Percentiles rank a stretch among this genome's conserved stretches.
phyloP scores from a whole-genome alignment of 35 echinoderm and acorn worm species.

The Ptychodera flava region DNA sequence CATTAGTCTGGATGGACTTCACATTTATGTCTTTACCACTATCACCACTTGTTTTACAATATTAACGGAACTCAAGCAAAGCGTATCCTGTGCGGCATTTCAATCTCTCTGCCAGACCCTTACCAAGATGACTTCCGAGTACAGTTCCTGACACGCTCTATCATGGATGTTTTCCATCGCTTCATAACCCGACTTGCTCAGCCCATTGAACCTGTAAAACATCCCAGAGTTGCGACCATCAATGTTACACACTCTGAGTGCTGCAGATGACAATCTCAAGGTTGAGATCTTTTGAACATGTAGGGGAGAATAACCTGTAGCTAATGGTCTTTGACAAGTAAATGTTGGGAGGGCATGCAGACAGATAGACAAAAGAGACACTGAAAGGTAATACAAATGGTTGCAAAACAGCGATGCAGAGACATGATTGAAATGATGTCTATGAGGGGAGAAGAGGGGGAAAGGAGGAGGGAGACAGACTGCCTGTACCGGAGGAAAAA shows the following conservation, averaged over 20 bases:
- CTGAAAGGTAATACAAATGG: neutral
- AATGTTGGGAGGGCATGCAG: neutral
- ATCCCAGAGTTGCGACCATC: neutral
- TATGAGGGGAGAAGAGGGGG: too few relatives aligned
- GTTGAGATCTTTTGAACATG: neutral
- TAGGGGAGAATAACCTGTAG: neutral
- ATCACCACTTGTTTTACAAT: too few relatives aligned
- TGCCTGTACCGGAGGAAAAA: too few relatives aligned
- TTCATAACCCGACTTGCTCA: neutral
- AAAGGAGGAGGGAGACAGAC: too few relatives aligned
- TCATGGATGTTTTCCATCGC: neutral
- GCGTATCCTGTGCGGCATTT: too few relatives aligned
- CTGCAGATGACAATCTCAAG: too few relatives aligned
- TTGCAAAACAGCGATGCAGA: too few relatives aligned
- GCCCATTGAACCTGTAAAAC: slow-evolving; percentile 17
- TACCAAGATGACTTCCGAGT: slow-evolving; percentile 16
- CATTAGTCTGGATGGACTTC: too few relatives aligned
- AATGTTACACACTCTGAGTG: neutral
- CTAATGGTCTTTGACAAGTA: neutral
- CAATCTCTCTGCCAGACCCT: too few relatives aligned
- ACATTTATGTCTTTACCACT: too few relatives aligned
- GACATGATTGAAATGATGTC: too few relatives aligned
- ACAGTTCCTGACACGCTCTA: slow-evolving; percentile 5
- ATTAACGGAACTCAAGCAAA: too few relatives aligned
- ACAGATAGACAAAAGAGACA: neutral